Conservation (phyloP, 2,797 vertebrate genomes). For the Todus mexicanus region DNA sequence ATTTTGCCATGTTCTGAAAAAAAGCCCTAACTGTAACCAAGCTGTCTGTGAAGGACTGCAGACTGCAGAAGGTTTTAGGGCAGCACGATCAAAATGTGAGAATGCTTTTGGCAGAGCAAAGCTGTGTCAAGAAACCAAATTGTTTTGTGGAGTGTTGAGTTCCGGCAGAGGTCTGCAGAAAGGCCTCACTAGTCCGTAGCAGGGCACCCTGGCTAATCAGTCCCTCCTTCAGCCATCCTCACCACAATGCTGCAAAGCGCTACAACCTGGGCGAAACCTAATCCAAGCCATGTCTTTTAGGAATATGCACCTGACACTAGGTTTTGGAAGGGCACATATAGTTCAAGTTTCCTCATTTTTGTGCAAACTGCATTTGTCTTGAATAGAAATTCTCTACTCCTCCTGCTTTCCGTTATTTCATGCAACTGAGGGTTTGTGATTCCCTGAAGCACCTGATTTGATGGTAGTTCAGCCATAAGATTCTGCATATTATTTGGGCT, state of each 20-base stretch:
- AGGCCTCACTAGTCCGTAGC: background rate
- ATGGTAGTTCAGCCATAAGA: background rate
- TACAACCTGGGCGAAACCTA: background rate
- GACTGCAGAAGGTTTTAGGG: background rate
- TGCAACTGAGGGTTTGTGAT: background rate
- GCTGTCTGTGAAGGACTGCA: background rate
- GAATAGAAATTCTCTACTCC: background rate
- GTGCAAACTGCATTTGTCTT: background rate
- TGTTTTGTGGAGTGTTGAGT: background rate
- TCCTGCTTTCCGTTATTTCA: background rate
- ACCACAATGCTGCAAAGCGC: background rate
- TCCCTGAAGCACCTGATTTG: background rate
- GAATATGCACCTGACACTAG: background rate
- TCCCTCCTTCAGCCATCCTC: background rate
- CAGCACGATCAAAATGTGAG: background rate
- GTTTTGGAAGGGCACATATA: background rate
- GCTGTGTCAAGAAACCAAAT: constrained; percentile 1
- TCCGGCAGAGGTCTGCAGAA: background rate
- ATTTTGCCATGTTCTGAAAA: constrained; percentile 1
- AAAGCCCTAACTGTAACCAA: background rate
- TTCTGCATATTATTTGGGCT: background rate
- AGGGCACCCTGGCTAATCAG: background rate
- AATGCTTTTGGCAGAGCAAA: constrained; percentile 16
- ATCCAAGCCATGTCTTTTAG: background rate
- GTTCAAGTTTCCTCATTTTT: background rate